Evolutionary conservation across 2,113 vertebrate genomes (phyloP).

Genomic region (Saguinus midas): DNA sequence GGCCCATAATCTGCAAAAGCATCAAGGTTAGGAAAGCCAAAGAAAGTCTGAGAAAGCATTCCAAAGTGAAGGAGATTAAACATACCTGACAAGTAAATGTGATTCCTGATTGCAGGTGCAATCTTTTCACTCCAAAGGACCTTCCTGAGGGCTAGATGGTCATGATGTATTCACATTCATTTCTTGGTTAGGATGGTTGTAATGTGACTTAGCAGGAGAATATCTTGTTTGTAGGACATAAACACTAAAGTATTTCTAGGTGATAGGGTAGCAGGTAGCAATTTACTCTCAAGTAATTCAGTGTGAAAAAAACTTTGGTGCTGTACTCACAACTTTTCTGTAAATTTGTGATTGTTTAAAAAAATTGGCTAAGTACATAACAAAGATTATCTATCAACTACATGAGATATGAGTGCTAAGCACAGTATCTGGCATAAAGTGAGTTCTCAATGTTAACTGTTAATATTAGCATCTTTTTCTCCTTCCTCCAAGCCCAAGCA

Average conservation of each 20-base stretch:
- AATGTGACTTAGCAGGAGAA: no score
- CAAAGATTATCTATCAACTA: not conserved
- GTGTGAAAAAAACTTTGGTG: not conserved
- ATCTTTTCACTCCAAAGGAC: not conserved
- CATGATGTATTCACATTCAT: rapidly evolving
- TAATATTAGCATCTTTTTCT: not conserved
- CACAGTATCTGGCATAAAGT: not conserved
- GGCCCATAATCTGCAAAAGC: not conserved
- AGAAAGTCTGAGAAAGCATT: not conserved
- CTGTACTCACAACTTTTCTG: not conserved
- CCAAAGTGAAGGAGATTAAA: not conserved
- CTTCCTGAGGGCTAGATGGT: not conserved
- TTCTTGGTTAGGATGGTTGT: not conserved
- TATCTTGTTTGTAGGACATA: not conserved
- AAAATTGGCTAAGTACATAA: not conserved
- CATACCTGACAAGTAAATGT: not conserved
- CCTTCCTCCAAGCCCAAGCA: not conserved
- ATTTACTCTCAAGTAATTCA: not conserved
- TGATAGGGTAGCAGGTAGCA: not conserved
- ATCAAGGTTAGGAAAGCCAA: not conserved
- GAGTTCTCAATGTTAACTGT: not conserved
- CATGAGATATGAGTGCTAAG: not conserved
- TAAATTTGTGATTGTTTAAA: not conserved
- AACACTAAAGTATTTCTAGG: not conserved
- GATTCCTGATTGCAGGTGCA: no score